Conservation (phyloP, 2,888 invertebrate species). For the Drosophila aldrichi region DNA sequence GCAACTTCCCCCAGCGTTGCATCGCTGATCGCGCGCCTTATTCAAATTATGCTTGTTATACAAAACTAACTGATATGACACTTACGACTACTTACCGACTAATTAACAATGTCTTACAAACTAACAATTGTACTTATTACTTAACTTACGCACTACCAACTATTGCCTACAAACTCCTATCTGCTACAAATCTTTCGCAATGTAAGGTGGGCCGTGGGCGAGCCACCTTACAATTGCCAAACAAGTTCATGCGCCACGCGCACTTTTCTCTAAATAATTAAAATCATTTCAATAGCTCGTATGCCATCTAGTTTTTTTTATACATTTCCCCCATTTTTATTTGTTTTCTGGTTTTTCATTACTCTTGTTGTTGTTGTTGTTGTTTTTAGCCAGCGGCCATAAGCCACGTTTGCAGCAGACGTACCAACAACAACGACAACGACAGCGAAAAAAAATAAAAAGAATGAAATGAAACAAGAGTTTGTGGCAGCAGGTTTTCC, state of each 20-base stretch:
- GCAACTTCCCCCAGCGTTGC: too few relatives aligned
- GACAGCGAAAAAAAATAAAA: neutral
- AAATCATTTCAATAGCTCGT: conserved; percentile 22
- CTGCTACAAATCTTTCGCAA: too few relatives aligned
- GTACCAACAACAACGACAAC: conserved; percentile 6
- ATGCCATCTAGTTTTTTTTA: neutral
- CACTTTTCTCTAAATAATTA: conserved; percentile 17
- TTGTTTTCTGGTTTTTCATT: conserved; percentile 23
- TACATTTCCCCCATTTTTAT: conserved; percentile 14
- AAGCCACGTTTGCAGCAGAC: conserved; percentile 15
- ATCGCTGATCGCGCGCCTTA: too few relatives aligned
- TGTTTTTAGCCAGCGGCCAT: conserved; percentile 32
- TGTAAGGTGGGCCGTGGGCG: too few relatives aligned
- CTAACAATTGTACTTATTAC: too few relatives aligned
- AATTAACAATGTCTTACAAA: too few relatives aligned
- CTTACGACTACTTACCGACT: too few relatives aligned
- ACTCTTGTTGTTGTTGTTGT: conserved; percentile 29
- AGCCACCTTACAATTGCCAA: too few relatives aligned
- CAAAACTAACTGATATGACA: too few relatives aligned
- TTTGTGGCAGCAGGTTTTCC: conserved; percentile 50
- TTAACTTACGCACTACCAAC: too few relatives aligned
- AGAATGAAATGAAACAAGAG: conserved; percentile 13
- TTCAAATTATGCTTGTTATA: too few relatives aligned
- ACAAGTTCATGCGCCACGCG: neutral
- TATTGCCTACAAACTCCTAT: too few relatives aligned